Evolutionary conservation across 2,797 vertebrate species (phyloP), one percentile per base, ranked within the genome.

Genomic region (Catostomus latipinnis): DNA sequence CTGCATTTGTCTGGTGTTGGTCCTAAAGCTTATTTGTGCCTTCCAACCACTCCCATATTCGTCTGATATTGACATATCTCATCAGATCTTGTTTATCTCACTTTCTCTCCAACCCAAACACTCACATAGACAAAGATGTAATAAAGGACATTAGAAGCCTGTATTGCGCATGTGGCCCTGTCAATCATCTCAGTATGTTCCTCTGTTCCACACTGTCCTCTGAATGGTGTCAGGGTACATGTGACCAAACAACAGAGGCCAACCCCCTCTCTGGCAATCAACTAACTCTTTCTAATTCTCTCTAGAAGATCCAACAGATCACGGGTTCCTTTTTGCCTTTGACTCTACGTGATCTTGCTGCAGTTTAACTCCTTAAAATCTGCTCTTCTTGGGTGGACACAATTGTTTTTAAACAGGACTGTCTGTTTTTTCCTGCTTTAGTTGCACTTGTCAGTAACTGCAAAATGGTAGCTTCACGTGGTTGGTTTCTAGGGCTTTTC

Each of bases 141-240:
- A 50, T 87, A 89, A 88, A 90, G 86, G 90, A 83, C 89, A 84
- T 85, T 85, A 74, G 82, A 63, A 87, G 87, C 87, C 85, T 90
- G 91, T 89, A 87, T 89, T 66, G 2, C 48, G 84, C 93, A 94
- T 92, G 88, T 94, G 93, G 80, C 81, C 89, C 91, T 92, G 93
- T 93, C 93, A 93, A 86, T 94, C 93, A 86, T 74, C 22, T 71
- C 63, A 60, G 66, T 82, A 61, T 80, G 70, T 67, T 56, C 76
- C 61, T 67, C 80, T 82, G 76, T 65, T 81, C 60, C 63, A 72
- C 65, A 71, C 58, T 58, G 81, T 83, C 76, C 78, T 74, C 53
- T 69, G 70, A 71, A 76, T 78, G 79, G 72, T 62, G 68, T 54
- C 54, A 61, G 70, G 13, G 63, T 43, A 10, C 79, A 58, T 53